These are phyloP conservation scores for Nemapogon koenigi DNA, from an alignment of 2,888 invertebrate species.

Conservation along the genomic window DNA sequence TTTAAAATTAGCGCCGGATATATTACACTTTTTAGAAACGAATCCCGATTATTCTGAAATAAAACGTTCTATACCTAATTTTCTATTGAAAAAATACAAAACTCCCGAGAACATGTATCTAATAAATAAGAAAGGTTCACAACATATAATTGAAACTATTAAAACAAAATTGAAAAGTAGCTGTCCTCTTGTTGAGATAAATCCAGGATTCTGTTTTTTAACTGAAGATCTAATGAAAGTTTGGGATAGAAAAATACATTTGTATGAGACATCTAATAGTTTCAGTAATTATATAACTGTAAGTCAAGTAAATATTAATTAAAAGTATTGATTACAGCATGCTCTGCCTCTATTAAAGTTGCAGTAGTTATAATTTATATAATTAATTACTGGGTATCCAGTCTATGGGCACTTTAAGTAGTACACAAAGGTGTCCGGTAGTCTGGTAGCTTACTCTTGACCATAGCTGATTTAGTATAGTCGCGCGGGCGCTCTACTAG, in stretches of 20 bases:
- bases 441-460: no score
- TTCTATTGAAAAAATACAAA: conserved; percentile 41
- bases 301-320: conserved; percentile 21
- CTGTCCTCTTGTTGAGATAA: conserved; percentile 68
- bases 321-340: conserved; percentile 1
- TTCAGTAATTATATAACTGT: conserved; percentile 54
- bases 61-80: conserved; percentile 36
- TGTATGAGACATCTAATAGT: conserved; percentile 63
- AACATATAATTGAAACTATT: conserved; percentile 36
- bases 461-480: no score
- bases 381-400: no score
- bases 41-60: conserved; percentile 31
- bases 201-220: conserved; percentile 72
- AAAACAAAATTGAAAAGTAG: conserved; percentile 28
- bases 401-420: no score
- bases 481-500: no score
- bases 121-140: conserved; percentile 43
- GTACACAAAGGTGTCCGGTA: no score
- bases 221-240: conserved; percentile 63
- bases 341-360: no score
- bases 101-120: conserved; percentile 46
- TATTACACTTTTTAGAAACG: conserved; percentile 37
- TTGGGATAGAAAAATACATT: conserved; percentile 53
- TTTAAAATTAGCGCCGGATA: conserved; percentile 34
- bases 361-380: no score